Percentiles rank a stretch among this genome's conserved stretches.
These are phyloP conservation scores for Malachius bipustulatus DNA, from an alignment of 2,888 invertebrate species.

Conservation along the genomic window DNA sequence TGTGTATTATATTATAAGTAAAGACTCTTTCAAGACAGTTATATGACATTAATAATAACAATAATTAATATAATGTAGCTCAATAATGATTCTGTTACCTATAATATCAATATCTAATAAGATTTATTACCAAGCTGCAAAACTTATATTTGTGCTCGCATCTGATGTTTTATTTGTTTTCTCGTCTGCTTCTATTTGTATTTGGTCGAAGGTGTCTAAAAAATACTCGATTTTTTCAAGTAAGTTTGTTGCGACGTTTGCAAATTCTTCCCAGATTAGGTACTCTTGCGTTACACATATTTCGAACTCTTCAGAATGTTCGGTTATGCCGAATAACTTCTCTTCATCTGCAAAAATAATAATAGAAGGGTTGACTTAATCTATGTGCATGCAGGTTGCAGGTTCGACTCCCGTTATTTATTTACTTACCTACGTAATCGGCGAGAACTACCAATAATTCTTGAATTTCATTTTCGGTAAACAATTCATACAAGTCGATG, in stretches of 20 bases:
- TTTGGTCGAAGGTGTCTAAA: constrained; percentile 33
- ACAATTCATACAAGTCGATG: constrained; percentile 37
- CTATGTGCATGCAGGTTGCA: background rate
- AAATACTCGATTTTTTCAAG: constrained; percentile 49
- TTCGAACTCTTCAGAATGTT: constrained; percentile 32
- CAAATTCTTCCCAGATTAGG: constrained; percentile 61
- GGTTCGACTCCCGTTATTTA: too few species aligned
- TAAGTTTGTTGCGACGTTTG: constrained; percentile 60
- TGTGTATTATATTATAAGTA: too few species aligned
- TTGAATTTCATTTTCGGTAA: constrained; percentile 42
- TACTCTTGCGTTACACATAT: constrained; percentile 34
- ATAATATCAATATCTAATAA: too few species aligned
- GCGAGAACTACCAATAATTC: constrained; percentile 42
- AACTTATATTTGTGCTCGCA: constrained; percentile 33
- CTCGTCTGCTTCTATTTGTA: constrained; percentile 23
- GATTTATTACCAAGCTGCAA: constrained; percentile 36
- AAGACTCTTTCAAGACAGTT: too few species aligned
- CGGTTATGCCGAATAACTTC: constrained; percentile 40
- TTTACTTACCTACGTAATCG: constrained; percentile 42
- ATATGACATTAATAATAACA: too few species aligned
- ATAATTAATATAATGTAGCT: too few species aligned
- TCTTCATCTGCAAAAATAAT: constrained; percentile 42
- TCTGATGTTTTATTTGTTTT: constrained; percentile 23
- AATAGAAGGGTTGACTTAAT: background rate
- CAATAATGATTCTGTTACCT: too few species aligned